Conservation (phyloP, 1,140 invertebrate species). For the Episyrphus balteatus region DNA sequence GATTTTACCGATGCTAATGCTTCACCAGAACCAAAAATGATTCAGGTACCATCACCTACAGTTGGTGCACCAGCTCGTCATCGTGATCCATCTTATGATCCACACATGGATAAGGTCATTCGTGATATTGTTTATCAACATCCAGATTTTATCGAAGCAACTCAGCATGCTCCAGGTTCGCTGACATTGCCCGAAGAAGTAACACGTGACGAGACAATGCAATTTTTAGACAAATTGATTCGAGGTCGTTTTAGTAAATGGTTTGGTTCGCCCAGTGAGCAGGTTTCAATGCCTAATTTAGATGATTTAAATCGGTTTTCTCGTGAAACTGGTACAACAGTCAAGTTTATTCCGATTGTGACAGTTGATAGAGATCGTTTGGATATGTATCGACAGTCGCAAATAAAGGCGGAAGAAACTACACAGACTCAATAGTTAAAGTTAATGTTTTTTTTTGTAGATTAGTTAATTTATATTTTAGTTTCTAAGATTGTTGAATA, state of each 20-base stretch:
- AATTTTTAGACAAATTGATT: conserved; percentile 24
- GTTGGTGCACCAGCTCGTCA: conserved; percentile 6
- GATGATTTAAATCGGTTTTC: too few species aligned
- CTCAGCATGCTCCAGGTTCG: conserved; percentile 9
- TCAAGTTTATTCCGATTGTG: too few species aligned
- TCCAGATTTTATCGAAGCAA: conserved; percentile 15
- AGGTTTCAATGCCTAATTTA: background rate
- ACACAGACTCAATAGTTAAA: too few species aligned
- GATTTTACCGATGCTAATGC: too few species aligned
- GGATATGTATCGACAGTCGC: too few species aligned
- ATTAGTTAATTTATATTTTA: too few species aligned
- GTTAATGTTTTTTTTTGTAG: too few species aligned
- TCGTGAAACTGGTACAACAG: too few species aligned
- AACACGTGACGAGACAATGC: conserved; percentile 21
- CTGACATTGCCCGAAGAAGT: conserved; percentile 21
- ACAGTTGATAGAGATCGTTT: too few species aligned
- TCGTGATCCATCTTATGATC: conserved; percentile 19
- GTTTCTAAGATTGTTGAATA: too few species aligned
- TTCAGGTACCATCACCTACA: background rate
- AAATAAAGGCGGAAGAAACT: too few species aligned
- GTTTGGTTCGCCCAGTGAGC: background rate
- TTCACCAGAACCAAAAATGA: too few species aligned
- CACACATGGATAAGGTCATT: conserved; percentile 24
- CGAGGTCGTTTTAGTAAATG: conserved; percentile 15
- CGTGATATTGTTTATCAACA: conserved; percentile 24